These are phyloP conservation scores for Ochotona curzoniae DNA, from an alignment of 2,113 vertebrate genomes.

Conservation along the genomic window DNA sequence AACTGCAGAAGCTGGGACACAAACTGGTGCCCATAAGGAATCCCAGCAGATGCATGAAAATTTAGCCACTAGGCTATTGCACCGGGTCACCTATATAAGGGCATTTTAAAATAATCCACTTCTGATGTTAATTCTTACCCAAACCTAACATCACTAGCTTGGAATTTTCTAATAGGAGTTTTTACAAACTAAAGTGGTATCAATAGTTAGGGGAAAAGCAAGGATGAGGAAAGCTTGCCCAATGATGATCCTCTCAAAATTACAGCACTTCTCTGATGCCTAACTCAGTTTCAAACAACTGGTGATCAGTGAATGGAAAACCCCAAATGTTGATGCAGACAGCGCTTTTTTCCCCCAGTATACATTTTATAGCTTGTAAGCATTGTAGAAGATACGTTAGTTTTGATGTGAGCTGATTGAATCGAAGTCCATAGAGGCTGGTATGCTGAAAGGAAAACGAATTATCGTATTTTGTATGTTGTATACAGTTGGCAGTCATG, in stretches of 20 bases:
- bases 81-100: too few relatives aligned
- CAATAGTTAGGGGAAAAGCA: constrained; percentile 9
- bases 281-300: constrained; percentile 61
- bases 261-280: neutral
- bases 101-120: neutral
- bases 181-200: neutral
- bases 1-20: too few relatives aligned
- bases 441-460: constrained; percentile 68
- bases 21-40: too few relatives aligned
- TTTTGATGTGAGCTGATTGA: constrained; percentile 40
- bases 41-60: too few relatives aligned
- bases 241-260: neutral
- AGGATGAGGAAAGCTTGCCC: constrained; percentile 6
- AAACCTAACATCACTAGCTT: neutral
- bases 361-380: constrained; percentile 40
- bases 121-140: neutral
- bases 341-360: constrained; percentile 6
- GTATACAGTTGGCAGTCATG: constrained; percentile 75
- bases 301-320: neutral
- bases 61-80: too few relatives aligned
- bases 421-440: constrained; percentile 59
- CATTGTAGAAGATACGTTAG: constrained; percentile 46
- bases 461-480: constrained; percentile 70
- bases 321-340: constrained; percentile 55
- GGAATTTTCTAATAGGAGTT: neutral